phyloP scores from a whole-genome alignment of 1,140 invertebrate genomes.

The Eciton burchellii region DNA sequence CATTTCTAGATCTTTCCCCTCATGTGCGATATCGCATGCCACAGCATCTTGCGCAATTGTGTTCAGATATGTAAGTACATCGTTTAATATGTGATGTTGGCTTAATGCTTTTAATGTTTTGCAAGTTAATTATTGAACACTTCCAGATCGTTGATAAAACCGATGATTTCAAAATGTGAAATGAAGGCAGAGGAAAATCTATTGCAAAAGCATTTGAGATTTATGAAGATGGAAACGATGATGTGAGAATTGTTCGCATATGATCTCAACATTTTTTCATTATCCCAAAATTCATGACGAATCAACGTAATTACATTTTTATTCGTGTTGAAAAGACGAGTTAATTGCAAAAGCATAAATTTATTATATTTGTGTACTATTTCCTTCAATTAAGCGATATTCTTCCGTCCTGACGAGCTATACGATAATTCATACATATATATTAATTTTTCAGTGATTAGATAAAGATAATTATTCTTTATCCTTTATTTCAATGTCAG shows the following conservation, averaged over 20 bases:
- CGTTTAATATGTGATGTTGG: not conserved
- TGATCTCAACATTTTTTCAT: constrained; percentile 10
- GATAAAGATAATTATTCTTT: not conserved
- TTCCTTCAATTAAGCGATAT: constrained; percentile 22
- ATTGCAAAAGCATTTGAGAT: constrained; percentile 19
- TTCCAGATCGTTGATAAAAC: constrained; percentile 11
- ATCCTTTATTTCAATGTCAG: too few relatives aligned
- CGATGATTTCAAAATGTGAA: not conserved
- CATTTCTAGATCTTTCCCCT: constrained; percentile 49
- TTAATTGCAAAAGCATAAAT: not conserved
- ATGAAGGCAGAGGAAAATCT: constrained; percentile 11
- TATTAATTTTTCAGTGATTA: not conserved
- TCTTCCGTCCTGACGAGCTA: not conserved
- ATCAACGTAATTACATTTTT: not conserved
- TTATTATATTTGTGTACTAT: constrained; percentile 11
- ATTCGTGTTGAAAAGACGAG: not conserved
- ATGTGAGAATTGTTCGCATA: constrained; percentile 8
- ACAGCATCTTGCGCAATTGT: constrained; percentile 36
- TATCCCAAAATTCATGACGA: not conserved
- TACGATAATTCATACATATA: not conserved
- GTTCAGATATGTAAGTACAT: constrained; percentile 40
- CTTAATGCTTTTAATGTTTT: not conserved
- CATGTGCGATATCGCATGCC: constrained; percentile 42
- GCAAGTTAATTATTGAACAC: not conserved
- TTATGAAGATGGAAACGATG: constrained; percentile 5